A percentile compares a stretch with the other conserved stretches of the same genome.
phyloP scores from a whole-genome alignment of 2,888 invertebrate species.

The Yponomeuta cagnagella region DNA sequence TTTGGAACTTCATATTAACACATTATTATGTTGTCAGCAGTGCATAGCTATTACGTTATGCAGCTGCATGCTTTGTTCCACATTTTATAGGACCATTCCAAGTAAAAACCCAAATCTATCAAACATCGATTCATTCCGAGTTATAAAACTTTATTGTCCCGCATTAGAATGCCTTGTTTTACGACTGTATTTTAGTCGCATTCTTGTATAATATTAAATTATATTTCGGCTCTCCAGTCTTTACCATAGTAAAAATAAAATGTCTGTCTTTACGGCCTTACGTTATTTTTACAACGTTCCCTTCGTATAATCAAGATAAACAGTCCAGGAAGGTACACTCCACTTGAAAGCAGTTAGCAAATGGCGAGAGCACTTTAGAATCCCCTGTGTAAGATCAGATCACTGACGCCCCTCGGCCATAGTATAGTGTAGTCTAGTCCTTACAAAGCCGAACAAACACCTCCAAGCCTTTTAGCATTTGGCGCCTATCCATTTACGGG shows the following conservation, averaged over 20 bases:
- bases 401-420: slow-evolving; percentile 31
- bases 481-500: slow-evolving; percentile 42
- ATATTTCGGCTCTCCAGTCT: not conserved
- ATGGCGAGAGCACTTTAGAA: slow-evolving; percentile 12
- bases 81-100: not conserved
- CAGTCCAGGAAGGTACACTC: slow-evolving; percentile 8
- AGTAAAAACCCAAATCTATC: not conserved
- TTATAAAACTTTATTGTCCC: slow-evolving; percentile 43
- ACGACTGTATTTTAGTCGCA: slow-evolving; percentile 32
- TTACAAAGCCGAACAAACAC: slow-evolving; percentile 60
- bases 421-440: slow-evolving; percentile 45
- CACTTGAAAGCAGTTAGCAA: not conserved
- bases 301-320: slow-evolving; percentile 7
- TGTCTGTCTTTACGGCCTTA: not conserved
- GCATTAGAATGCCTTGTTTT: slow-evolving; percentile 47
- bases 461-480: slow-evolving; percentile 64
- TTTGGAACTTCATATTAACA: not conserved
- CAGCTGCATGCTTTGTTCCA: not conserved
- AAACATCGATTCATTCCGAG: slow-evolving; percentile 2
- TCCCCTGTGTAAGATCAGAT: slow-evolving; percentile 14
- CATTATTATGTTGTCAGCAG: not conserved
- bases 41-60: not conserved
- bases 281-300: not conserved
- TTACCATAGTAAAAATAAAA: not conserved
- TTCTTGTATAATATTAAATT: not conserved